These are phyloP conservation scores for Condylura cristata DNA, from an alignment of 2,113 vertebrate genomes.

Conservation along the genomic window DNA sequence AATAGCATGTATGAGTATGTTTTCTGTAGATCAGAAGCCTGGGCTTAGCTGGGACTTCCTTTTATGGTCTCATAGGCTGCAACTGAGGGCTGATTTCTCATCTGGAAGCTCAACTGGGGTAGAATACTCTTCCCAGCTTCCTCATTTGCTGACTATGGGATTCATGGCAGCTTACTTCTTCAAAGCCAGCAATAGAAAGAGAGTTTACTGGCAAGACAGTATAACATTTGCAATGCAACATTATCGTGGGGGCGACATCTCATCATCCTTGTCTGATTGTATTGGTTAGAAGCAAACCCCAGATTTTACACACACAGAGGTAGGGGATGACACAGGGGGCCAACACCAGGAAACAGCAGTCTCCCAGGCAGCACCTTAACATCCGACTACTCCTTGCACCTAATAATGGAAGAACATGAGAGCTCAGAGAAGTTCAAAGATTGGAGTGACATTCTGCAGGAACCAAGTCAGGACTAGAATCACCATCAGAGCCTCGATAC, in stretches of 20 bases:
- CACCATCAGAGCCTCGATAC: neutral
- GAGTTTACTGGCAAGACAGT: neutral
- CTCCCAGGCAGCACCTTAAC: neutral
- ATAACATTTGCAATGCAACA: neutral
- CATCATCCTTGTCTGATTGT: neutral
- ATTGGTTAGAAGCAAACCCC: neutral
- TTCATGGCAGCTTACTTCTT: neutral
- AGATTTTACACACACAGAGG: neutral
- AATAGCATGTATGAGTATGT: neutral
- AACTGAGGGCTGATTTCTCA: neutral
- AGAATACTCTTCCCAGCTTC: neutral
- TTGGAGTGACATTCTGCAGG: neutral
- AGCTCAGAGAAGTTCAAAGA: neutral
- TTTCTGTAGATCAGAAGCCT: neutral
- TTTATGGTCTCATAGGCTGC: neutral
- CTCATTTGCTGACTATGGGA: neutral
- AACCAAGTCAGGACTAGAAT: neutral
- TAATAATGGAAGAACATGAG: neutral
- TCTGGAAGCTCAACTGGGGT: neutral
- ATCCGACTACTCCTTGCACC: neutral
- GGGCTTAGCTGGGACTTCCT: neutral
- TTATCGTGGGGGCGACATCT: neutral
- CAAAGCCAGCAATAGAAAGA: neutral
- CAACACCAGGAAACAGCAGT: neutral
- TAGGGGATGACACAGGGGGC: neutral